A percentile compares a stretch with the other conserved stretches of the same genome.
phyloP scores from a whole-genome alignment of 2,797 vertebrate species.

The Epinephelus awoara region DNA sequence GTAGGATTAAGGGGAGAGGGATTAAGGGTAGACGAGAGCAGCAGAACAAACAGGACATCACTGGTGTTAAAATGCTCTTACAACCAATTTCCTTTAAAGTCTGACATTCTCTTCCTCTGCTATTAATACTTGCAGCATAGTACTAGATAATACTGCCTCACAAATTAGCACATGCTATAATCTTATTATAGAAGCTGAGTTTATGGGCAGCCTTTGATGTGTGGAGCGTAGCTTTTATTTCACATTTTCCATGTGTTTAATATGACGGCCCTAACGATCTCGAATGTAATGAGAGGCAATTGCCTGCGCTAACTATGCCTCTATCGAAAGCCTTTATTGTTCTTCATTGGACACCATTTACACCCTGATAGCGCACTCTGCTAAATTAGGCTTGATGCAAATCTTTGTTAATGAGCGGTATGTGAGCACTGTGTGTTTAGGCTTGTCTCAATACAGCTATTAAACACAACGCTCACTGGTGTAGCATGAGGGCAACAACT shows the following conservation, averaged over 20 bases:
- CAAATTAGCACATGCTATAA: slow-evolving; percentile 53
- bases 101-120: slow-evolving; percentile 25
- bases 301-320: slow-evolving; percentile 68
- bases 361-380: slow-evolving; percentile 73
- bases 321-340: slow-evolving; percentile 77
- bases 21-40: slow-evolving; percentile 40
- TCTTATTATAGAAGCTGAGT: slow-evolving; percentile 44
- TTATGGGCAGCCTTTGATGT: slow-evolving; percentile 62
- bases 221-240: slow-evolving; percentile 63
- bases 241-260: slow-evolving; percentile 77
- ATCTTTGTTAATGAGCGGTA: slow-evolving; percentile 78
- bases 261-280: slow-evolving; percentile 72
- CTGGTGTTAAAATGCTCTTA: slow-evolving; percentile 11
- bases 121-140: slow-evolving; percentile 30
- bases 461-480: slow-evolving; percentile 59
- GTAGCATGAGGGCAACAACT: slow-evolving; percentile 53
- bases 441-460: slow-evolving; percentile 63
- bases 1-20: slow-evolving; percentile 34
- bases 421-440: slow-evolving; percentile 74
- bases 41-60: slow-evolving; percentile 46
- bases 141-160: slow-evolving; percentile 19
- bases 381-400: slow-evolving; percentile 80
- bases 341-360: slow-evolving; percentile 79
- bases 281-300: slow-evolving; percentile 77
- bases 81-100: slow-evolving; percentile 31